phyloP scores from a whole-genome alignment of 2,113 vertebrate species.

The Rattus norvegicus region DNA sequence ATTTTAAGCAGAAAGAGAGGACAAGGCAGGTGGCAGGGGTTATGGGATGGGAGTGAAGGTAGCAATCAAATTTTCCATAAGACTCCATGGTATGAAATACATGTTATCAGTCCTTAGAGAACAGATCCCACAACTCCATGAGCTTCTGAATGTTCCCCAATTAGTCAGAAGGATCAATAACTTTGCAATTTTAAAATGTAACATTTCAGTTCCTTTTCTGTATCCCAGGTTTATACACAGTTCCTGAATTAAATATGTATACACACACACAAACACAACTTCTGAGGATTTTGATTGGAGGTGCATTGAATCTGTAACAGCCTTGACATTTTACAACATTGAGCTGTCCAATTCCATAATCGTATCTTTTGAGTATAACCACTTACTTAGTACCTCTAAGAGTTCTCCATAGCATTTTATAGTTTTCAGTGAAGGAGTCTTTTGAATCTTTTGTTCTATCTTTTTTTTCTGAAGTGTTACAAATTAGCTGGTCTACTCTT shows the following conservation, averaged over 20 bases:
- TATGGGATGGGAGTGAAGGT: accelerated
- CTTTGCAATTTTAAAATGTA: background rate
- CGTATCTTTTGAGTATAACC: no score
- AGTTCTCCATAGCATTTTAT: background rate
- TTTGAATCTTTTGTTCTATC: background rate
- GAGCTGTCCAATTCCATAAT: background rate
- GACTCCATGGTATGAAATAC: background rate
- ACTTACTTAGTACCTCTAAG: background rate
- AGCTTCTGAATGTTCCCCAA: background rate
- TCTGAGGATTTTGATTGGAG: background rate
- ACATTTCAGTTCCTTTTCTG: background rate
- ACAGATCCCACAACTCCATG: background rate
- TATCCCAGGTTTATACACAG: no score
- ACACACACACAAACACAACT: background rate
- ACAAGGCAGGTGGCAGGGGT: background rate
- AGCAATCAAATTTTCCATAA: background rate
- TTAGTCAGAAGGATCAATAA: background rate
- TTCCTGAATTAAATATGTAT: background rate
- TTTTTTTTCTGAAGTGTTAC: background rate
- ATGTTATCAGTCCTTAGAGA: background rate
- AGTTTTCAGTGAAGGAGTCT: background rate
- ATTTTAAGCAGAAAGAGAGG: background rate
- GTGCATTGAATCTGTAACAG: background rate
- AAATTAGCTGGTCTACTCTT: background rate
- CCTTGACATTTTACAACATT: background rate